phyloP scores from a whole-genome alignment of 2,113 vertebrate genomes.

The human (Homo sapiens) region DNA sequence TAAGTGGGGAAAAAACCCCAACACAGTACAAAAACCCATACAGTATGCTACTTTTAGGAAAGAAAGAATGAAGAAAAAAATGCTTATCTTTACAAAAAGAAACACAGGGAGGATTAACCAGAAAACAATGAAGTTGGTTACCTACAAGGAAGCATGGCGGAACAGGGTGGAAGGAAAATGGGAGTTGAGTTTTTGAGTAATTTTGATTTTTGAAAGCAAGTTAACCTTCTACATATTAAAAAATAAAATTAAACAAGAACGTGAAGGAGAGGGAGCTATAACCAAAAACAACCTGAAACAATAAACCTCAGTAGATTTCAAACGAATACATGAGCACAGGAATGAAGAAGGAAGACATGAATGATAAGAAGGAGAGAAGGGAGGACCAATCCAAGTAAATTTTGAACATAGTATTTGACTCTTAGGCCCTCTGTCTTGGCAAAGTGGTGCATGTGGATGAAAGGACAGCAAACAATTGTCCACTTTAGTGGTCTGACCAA shows the following conservation, averaged over 20 bases:
- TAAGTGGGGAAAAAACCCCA: background rate
- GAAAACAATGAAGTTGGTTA: background rate
- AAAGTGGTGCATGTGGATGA: background rate
- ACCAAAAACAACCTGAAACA: conserved; percentile 32
- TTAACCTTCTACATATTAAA: conserved; percentile 24
- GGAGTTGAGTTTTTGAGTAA: background rate
- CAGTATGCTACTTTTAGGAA: background rate
- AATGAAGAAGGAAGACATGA: background rate
- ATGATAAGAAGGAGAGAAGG: background rate
- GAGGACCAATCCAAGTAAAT: background rate
- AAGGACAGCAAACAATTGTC: background rate
- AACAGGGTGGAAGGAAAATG: background rate
- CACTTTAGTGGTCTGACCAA: background rate
- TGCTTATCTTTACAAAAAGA: background rate
- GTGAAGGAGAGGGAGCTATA: background rate
- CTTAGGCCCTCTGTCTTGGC: background rate
- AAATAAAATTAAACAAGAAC: conserved; percentile 23
- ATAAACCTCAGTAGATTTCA: conserved; percentile 35
- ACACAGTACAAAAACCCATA: background rate
- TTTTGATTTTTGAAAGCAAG: conserved; percentile 13
- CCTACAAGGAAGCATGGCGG: background rate
- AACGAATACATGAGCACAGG: background rate
- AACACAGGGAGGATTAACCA: background rate
- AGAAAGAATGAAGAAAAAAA: background rate
- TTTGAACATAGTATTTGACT: background rate